Conservation (phyloP, 2,888 invertebrate genomes). For the Axea sp. region DNA sequence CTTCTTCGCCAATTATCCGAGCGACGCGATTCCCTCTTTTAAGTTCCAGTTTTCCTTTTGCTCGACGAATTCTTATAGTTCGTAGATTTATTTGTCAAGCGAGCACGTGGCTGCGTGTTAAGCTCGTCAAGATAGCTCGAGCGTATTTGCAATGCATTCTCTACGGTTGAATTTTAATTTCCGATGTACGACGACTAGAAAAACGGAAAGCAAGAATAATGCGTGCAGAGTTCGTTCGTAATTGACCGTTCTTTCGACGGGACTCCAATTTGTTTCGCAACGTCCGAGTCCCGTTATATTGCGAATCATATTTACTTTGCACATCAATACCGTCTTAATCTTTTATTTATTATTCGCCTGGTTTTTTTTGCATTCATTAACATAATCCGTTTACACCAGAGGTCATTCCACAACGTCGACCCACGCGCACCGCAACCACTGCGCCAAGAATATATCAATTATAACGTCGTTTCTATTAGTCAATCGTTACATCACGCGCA, state of each 20-base stretch:
- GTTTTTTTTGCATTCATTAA: constrained; percentile 44
- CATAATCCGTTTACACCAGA: constrained; percentile 48
- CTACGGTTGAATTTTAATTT: too few relatives aligned
- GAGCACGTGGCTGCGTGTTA: constrained; percentile 64
- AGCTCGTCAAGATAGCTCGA: constrained; percentile 6
- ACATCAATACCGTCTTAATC: constrained; percentile 49
- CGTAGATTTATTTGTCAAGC: constrained; percentile 72
- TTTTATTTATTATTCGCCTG: constrained; percentile 30
- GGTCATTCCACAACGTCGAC: constrained; percentile 38
- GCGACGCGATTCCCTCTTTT: constrained; percentile 64
- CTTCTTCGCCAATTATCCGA: constrained; percentile 72
- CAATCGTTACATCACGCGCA: constrained; percentile 50
- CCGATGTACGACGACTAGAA: too few relatives aligned
- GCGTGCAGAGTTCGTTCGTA: constrained; percentile 5
- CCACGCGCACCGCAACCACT: constrained; percentile 43
- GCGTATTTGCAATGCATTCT: constrained; percentile 34
- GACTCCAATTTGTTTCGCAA: constrained; percentile 20
- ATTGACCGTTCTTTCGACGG: constrained; percentile 12
- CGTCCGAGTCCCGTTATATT: constrained; percentile 49
- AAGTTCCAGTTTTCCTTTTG: constrained; percentile 47
- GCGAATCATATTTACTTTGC: constrained; percentile 20
- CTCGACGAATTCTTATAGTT: constrained; percentile 61
- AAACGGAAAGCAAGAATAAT: too few relatives aligned
- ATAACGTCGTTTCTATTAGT: constrained; percentile 55
- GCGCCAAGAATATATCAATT: constrained; percentile 58